Conservation (phyloP, 2,797 vertebrate species). For the Hybognathus amarus region DNA sequence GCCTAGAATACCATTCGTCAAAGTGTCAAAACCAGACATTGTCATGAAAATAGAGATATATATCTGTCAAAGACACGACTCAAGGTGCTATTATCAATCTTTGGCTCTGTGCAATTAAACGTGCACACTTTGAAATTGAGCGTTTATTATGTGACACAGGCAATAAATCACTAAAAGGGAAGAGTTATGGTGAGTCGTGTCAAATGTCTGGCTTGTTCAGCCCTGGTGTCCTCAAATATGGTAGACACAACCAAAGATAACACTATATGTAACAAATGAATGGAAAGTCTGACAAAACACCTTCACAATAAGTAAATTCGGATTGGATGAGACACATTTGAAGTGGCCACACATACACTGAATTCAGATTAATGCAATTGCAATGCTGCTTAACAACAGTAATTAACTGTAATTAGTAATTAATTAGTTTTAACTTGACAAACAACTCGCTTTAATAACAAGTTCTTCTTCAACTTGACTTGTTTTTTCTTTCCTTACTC, state of each 20-base stretch:
- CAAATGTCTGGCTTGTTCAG: constrained; percentile 4
- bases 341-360: background rate
- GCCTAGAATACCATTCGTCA: constrained; percentile 41
- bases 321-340: background rate
- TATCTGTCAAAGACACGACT: constrained; percentile 38
- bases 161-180: constrained; percentile 24
- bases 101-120: constrained; percentile 31
- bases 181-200: constrained; percentile 22
- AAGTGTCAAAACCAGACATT: constrained; percentile 48
- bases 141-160: constrained; percentile 33
- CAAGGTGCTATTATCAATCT: constrained; percentile 35
- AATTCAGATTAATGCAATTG: background rate
- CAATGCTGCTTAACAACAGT: background rate
- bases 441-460: background rate
- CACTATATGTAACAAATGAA: background rate
- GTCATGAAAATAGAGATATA: constrained; percentile 40
- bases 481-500: background rate
- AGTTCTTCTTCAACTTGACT: background rate
- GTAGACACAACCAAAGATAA: constrained; percentile 21
- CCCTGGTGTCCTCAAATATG: background rate
- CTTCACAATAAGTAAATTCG: background rate
- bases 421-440: background rate
- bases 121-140: constrained; percentile 16
- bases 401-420: background rate
- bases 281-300: background rate